These are phyloP conservation scores for Chelmon rostratus DNA, from an alignment of 2,797 vertebrate species.

Conservation along the genomic window DNA sequence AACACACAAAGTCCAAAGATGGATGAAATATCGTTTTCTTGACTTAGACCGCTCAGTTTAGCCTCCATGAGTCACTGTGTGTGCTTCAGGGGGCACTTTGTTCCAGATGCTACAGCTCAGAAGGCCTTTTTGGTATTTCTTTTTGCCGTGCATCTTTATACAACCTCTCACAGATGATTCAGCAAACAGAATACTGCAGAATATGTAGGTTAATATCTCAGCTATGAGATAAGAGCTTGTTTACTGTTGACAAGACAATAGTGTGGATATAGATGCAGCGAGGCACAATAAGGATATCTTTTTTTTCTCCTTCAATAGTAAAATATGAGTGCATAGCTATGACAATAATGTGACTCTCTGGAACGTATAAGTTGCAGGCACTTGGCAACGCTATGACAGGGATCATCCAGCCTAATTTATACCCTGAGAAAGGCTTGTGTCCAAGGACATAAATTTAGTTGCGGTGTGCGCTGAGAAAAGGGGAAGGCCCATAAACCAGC, in stretches of 20 bases:
- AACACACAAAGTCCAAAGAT: slow-evolving; percentile 10
- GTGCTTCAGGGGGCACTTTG: neutral
- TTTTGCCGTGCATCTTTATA: neutral
- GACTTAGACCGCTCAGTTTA: neutral
- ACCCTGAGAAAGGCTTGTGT: slow-evolving; percentile 82
- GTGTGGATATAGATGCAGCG: slow-evolving; percentile 4
- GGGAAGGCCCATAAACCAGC: slow-evolving; percentile 76
- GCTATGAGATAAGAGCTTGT: slow-evolving; percentile 46
- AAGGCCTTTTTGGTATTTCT: neutral
- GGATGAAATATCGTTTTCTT: slow-evolving; percentile 27
- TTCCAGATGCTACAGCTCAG: neutral
- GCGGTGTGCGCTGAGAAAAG: slow-evolving; percentile 71
- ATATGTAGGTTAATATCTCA: slow-evolving; percentile 15
- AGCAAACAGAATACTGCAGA: slow-evolving; percentile 15
- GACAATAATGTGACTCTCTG: slow-evolving; percentile 59
- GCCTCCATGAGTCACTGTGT: slow-evolving; percentile 2
- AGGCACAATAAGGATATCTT: slow-evolving; percentile 6
- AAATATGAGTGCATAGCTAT: slow-evolving; percentile 66
- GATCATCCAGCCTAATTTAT: slow-evolving; percentile 82
- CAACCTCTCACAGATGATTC: neutral
- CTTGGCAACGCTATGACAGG: slow-evolving; percentile 69
- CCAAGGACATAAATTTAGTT: slow-evolving; percentile 80
- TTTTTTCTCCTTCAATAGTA: slow-evolving; percentile 25
- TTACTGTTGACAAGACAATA: neutral
- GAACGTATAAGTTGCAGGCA: slow-evolving; percentile 63